Conservation (phyloP, 2,113 vertebrate species). For the Solea senegalensis region DNA sequence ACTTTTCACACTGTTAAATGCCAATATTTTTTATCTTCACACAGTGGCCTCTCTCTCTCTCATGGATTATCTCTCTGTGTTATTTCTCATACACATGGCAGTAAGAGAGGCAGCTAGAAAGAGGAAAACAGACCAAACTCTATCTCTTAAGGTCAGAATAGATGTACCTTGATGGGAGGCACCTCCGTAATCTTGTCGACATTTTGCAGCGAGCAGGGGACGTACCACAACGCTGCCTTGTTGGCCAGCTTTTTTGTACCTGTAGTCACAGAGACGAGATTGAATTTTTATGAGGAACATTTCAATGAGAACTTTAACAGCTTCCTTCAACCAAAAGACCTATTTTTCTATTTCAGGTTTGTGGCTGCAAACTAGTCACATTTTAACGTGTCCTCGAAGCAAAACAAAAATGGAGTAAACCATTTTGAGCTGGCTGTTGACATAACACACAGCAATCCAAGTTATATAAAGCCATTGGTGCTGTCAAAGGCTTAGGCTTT, state of each 20-base stretch:
- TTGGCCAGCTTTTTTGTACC: slow-evolving; percentile 91
- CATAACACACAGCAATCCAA: slow-evolving; percentile 9
- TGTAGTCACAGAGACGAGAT: slow-evolving; percentile 66
- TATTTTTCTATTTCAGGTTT: neutral
- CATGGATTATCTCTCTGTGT: neutral
- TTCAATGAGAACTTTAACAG: neutral
- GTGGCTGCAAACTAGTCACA: neutral
- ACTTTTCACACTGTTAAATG: slow-evolving; percentile 13
- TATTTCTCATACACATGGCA: neutral
- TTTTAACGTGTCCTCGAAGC: slow-evolving; percentile 21
- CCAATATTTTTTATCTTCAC: slow-evolving; percentile 5
- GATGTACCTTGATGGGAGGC: slow-evolving; percentile 90
- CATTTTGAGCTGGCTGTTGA: slow-evolving; percentile 16
- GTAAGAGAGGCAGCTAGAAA: neutral
- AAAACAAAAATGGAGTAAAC: slow-evolving; percentile 33
- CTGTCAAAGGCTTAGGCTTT: slow-evolving; percentile 33
- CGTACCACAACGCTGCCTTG: slow-evolving; percentile 94
- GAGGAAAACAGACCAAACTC: slow-evolving; percentile 12
- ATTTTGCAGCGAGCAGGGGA: slow-evolving; percentile 89
- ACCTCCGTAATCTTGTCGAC: slow-evolving; percentile 92
- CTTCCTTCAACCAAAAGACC: slow-evolving; percentile 3
- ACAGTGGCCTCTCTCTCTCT: neutral
- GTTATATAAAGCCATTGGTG: slow-evolving; percentile 22
- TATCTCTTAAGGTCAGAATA: neutral
- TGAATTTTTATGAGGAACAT: slow-evolving; percentile 7